A percentile compares a stretch with the other conserved stretches of the same genome.
Evolutionary conservation across 2,888 invertebrate species (phyloP).

Genomic region (Stegana nigrithorax): DNA sequence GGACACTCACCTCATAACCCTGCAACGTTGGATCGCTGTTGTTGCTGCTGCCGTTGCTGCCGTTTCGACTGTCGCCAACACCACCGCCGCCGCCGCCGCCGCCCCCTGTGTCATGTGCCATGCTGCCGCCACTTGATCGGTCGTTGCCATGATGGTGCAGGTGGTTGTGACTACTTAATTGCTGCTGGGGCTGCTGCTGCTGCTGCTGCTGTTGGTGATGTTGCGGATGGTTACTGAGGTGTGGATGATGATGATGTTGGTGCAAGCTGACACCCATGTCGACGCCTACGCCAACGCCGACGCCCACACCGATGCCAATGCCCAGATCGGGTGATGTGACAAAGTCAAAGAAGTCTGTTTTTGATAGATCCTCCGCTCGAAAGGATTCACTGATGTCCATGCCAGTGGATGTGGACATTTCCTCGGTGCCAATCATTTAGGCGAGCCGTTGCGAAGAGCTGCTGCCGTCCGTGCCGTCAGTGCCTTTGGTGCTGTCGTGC

Average conservation of each 20-base stretch:
- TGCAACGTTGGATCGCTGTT: constrained; percentile 66
- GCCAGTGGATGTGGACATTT: constrained; percentile 69
- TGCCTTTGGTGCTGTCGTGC: too few relatives aligned
- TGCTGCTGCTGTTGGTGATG: constrained; percentile 40
- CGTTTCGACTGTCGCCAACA: constrained; percentile 28
- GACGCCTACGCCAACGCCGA: constrained; percentile 65
- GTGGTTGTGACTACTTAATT: constrained; percentile 37
- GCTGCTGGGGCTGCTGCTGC: constrained; percentile 32
- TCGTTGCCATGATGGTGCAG: constrained; percentile 46
- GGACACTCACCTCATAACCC: constrained; percentile 67
- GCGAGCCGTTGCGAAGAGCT: too few relatives aligned
- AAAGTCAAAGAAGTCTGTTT: constrained; percentile 91
- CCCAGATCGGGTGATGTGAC: constrained; percentile 82
- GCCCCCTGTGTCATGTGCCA: constrained; percentile 53
- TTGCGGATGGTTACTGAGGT: constrained; percentile 35
- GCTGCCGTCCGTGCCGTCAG: not conserved
- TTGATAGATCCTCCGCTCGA: constrained; percentile 83
- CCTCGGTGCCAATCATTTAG: constrained; percentile 68
- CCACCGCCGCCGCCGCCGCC: constrained; percentile 34
- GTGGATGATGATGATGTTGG: constrained; percentile 44
- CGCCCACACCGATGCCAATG: constrained; percentile 65
- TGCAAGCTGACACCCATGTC: constrained; percentile 64
- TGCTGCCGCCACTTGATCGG: constrained; percentile 43
- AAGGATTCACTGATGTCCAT: constrained; percentile 88
- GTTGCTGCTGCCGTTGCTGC: constrained; percentile 44